These are phyloP conservation scores for Amphipoea oculea DNA, from an alignment of 2,888 invertebrate genomes.

Conservation along the genomic window DNA sequence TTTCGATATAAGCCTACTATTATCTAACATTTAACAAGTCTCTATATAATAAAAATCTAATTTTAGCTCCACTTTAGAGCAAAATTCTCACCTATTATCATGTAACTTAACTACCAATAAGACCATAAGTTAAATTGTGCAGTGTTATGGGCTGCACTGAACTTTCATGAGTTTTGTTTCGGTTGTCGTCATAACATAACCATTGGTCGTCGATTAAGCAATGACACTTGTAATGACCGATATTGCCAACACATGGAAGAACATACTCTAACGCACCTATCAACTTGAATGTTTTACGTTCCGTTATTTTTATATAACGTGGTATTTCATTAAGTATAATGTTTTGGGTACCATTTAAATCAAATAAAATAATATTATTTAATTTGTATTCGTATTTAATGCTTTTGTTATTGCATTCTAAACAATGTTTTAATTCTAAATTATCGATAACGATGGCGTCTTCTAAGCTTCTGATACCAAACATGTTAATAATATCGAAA, in stretches of 20 bases:
- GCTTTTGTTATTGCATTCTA: conserved; percentile 43
- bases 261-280: conserved; percentile 43
- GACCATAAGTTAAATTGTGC: conserved; percentile 44
- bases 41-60: conserved; percentile 43
- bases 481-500: conserved; percentile 44
- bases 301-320: conserved; percentile 44
- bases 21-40: conserved; percentile 46
- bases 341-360: conserved; percentile 43
- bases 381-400: conserved; percentile 40
- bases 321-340: conserved; percentile 44
- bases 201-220: conserved; percentile 41
- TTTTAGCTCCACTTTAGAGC: conserved; percentile 42
- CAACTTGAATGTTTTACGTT: conserved; percentile 44
- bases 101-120: conserved; percentile 44
- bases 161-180: conserved; percentile 39
- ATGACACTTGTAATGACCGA: conserved; percentile 42
- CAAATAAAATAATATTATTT: conserved; percentile 37
- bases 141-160: conserved; percentile 42
- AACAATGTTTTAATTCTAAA: conserved; percentile 37
- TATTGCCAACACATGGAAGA: conserved; percentile 41
- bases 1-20: conserved; percentile 42
- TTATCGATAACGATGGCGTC: conserved; percentile 43
- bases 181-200: conserved; percentile 41
- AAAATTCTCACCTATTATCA: conserved; percentile 43
- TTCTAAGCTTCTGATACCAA: conserved; percentile 39